Evolutionary conservation across 2,797 vertebrate genomes (phyloP), one percentile per base, ranked within the genome.

Genomic region (Pteropus rufus): DNA sequence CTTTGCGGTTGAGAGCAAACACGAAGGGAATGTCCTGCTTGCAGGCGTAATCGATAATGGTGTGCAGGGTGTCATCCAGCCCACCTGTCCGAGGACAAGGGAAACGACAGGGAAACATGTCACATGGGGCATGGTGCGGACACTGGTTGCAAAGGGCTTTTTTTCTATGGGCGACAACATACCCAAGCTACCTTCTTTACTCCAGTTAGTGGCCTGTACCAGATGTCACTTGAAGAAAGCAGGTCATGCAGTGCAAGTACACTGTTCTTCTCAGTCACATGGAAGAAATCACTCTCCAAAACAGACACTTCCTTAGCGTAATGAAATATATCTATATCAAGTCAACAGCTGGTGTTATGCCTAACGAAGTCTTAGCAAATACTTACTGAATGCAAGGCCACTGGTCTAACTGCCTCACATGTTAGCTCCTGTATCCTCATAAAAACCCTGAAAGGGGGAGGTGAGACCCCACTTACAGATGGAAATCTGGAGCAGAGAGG

Each of bases 21-120:
- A 99, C 99, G 65, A 99, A 99, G 0, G 99, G 99, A 36, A 99
- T 98, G 5, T 98, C 99, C 98, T 99, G 99, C 81, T 99, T 99
- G 34, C 99, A 99, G 95, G 99, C 99, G 0, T 98, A 99, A 97
- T 99, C 98, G 0, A 99, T 99, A 87, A 99, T 99, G 79, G 98
- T 99, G 98, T 99, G 99, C 1, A 99, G 99, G 29, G 99, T 99
- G 89, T 99, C 99, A 3, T 99, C 99, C 97, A 99, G 98, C 56
- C 99, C 99, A 73, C 99, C 99, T 99, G 98, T 62, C n/a, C 95
- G 21, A 97, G 46, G 24, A 58, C 12, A 86, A 89, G 10, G 0
- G 62, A 7, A 52, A 36, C 0, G 60, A 49, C 52, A 92, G 73
- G 86, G n/a, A 94, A 54, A 34, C 5, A n/a, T 5, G 0, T 31